These are phyloP conservation scores for Callithrix jacchus DNA, from an alignment of 2,113 vertebrate species.

Conservation along the genomic window DNA sequence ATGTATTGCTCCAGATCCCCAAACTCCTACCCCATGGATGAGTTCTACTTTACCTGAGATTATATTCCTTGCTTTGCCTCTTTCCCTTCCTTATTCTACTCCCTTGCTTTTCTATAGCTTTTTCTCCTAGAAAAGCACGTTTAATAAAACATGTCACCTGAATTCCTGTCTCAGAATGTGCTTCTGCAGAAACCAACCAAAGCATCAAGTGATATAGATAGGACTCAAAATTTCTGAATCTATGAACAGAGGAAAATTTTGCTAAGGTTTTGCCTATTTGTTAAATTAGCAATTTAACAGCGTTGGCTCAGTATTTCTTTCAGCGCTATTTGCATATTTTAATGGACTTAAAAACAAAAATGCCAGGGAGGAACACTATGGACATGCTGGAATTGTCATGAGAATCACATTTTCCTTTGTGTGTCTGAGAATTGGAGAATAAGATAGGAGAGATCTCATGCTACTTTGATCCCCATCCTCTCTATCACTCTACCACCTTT, in stretches of 20 bases:
- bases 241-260: neutral
- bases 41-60: neutral
- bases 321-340: neutral
- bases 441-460: neutral
- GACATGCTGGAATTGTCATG: neutral
- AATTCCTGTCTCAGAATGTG: neutral
- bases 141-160: neutral
- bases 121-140: neutral
- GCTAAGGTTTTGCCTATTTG: neutral
- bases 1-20: neutral
- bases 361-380: neutral
- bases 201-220: neutral
- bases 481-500: neutral
- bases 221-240: neutral
- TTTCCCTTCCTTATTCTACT: neutral
- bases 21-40: neutral
- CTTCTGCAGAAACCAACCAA: neutral
- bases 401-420: neutral
- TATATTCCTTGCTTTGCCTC: neutral
- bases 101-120: neutral
- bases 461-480: neutral
- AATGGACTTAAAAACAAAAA: neutral
- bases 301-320: neutral
- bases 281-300: neutral
- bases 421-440: neutral